Conservation (phyloP, 2,888 invertebrate species). For the Petrolisthes manimaculis region DNA sequence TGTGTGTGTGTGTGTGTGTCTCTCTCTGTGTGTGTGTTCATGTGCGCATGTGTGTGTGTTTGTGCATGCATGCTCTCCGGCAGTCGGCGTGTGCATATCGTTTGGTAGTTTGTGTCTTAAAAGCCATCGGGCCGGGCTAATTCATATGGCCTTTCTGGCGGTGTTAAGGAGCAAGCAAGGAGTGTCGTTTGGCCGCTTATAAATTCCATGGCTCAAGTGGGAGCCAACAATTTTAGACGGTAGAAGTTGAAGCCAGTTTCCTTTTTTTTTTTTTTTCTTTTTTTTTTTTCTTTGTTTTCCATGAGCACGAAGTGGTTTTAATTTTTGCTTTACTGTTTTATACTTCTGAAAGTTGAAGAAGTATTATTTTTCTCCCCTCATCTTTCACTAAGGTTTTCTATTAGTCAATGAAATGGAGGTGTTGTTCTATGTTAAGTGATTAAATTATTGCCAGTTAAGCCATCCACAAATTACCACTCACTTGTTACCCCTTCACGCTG, state of each 20-base stretch:
- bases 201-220: slow-evolving; percentile 39
- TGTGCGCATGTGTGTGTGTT: not conserved
- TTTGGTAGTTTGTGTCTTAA: slow-evolving; percentile 12
- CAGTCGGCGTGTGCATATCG: slow-evolving; percentile 5
- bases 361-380: too few species aligned
- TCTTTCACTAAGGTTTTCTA: slow-evolving; percentile 32
- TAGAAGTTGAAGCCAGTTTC: slow-evolving; percentile 6
- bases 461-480: slow-evolving; percentile 52
- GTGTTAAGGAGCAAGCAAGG: slow-evolving; percentile 2
- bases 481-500: slow-evolving; percentile 55
- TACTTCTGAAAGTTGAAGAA: too few species aligned
- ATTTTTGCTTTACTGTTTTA: too few species aligned
- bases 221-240: slow-evolving; percentile 49
- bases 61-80: not conserved
- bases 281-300: slow-evolving; percentile 28
- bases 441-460: slow-evolving; percentile 44
- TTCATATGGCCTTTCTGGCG: not conserved
- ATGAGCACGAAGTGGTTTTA: too few species aligned
- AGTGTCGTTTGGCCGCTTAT: slow-evolving; percentile 31
- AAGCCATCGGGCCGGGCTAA: not conserved
- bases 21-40: not conserved
- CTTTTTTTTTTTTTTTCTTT: not conserved
- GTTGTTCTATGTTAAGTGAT: slow-evolving; percentile 39
- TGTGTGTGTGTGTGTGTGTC: not conserved
- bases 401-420: slow-evolving; percentile 47